These are phyloP conservation scores for Sylvietta virens DNA, from an alignment of 2,113 vertebrate genomes.

Conservation along the genomic window DNA sequence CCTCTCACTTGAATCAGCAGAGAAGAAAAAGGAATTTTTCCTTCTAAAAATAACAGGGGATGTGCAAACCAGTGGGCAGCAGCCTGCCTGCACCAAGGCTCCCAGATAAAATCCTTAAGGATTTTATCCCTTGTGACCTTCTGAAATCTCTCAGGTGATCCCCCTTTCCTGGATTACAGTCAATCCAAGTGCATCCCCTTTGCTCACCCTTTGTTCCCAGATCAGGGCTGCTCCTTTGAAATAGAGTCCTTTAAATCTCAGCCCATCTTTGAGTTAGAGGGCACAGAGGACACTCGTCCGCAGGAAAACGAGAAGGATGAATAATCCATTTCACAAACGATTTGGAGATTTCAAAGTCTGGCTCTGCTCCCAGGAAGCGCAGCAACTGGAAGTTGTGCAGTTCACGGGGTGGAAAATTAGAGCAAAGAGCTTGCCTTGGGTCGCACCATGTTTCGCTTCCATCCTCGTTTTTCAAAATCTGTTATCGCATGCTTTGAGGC, in stretches of 20 bases:
- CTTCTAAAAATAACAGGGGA: neutral
- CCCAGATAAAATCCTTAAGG: neutral
- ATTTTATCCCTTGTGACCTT: neutral
- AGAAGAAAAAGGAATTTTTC: neutral
- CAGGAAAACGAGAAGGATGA: slow-evolving; percentile 12
- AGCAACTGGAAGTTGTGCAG: neutral
- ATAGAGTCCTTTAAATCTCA: neutral
- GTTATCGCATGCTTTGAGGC: neutral
- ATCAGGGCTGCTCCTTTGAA: neutral
- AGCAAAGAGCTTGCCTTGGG: slow-evolving; percentile 40
- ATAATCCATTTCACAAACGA: slow-evolving; percentile 55
- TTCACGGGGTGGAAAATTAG: slow-evolving; percentile 43
- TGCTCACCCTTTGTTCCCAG: neutral
- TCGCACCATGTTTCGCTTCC: neutral
- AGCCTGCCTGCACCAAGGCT: neutral
- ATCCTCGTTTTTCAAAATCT: neutral
- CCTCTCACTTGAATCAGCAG: neutral
- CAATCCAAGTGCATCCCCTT: neutral
- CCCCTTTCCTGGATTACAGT: neutral
- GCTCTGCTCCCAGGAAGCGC: slow-evolving; percentile 46
- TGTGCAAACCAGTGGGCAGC: neutral
- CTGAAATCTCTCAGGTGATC: neutral
- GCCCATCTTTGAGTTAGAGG: neutral
- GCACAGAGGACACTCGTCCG: neutral
- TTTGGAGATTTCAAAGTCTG: slow-evolving; percentile 50